Percentiles rank a stretch among this genome's conserved stretches.
phyloP scores from a whole-genome alignment of 1,140 invertebrate species.

The Pantala flavescens region DNA sequence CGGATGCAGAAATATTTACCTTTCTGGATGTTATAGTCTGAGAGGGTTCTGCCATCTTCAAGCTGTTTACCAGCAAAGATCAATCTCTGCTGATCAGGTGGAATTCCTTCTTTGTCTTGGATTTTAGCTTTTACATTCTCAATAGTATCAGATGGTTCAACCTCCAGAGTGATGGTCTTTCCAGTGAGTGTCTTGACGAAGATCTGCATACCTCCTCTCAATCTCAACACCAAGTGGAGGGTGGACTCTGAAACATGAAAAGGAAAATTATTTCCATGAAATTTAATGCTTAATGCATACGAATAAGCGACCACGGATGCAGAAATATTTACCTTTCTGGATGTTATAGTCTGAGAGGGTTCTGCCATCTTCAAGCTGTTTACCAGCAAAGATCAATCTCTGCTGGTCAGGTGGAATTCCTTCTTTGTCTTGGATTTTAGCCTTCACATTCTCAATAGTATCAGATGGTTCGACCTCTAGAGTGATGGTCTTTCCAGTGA shows the following conservation, averaged over 20 bases:
- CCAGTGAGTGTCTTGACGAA: slow-evolving; percentile 87
- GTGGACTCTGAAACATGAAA: slow-evolving; percentile 36
- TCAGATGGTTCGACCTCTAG: slow-evolving; percentile 72
- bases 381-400: slow-evolving; percentile 65
- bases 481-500: slow-evolving; percentile 79
- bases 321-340: slow-evolving; percentile 71
- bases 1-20: too few relatives aligned
- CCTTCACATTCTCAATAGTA: slow-evolving; percentile 78
- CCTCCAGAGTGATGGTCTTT: slow-evolving; percentile 73
- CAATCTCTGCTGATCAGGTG: slow-evolving; percentile 58
- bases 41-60: slow-evolving; percentile 70
- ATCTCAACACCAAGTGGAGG: slow-evolving; percentile 62
- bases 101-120: slow-evolving; percentile 60
- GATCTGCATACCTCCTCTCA: slow-evolving; percentile 83
- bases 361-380: slow-evolving; percentile 72
- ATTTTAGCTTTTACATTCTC: slow-evolving; percentile 74
- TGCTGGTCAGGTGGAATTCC: slow-evolving; percentile 69
- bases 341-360: slow-evolving; percentile 78
- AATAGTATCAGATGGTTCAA: slow-evolving; percentile 64
- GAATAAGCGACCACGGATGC: slow-evolving; percentile 49
- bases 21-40: slow-evolving; percentile 72
- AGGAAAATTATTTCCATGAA: too few relatives aligned
- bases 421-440: slow-evolving; percentile 68
- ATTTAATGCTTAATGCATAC: slow-evolving; percentile 81
- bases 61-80: slow-evolving; percentile 72